Evolutionary conservation across 2,797 vertebrate genomes (phyloP).

Genomic region (Microctenopoma stevenorrisi): DNA sequence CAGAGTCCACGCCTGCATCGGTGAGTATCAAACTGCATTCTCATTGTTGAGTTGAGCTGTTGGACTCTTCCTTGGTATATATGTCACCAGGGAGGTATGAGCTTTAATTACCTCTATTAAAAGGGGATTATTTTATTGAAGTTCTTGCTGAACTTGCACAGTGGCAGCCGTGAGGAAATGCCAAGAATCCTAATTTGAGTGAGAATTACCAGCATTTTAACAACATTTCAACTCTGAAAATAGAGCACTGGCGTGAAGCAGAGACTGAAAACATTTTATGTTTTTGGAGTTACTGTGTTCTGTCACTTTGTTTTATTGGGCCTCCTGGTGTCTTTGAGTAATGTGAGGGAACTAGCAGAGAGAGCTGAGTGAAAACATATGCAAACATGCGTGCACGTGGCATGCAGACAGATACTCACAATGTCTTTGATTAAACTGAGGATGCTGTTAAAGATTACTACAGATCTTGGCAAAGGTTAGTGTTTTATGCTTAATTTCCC

Average conservation of each 20-base stretch:
- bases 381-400: slow-evolving; percentile 39
- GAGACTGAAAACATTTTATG: slow-evolving; percentile 53
- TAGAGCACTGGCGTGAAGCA: slow-evolving; percentile 37
- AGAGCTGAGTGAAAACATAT: slow-evolving; percentile 74
- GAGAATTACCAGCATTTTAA: slow-evolving; percentile 55
- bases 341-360: slow-evolving; percentile 62
- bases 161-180: slow-evolving; percentile 58
- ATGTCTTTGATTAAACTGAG: slow-evolving; percentile 39
- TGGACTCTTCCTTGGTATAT: slow-evolving; percentile 16
- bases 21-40: slow-evolving; percentile 82
- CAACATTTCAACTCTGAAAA: slow-evolving; percentile 21
- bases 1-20: slow-evolving; percentile 97
- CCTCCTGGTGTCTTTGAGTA: slow-evolving; percentile 72
- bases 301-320: slow-evolving; percentile 78
- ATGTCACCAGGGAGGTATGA: slow-evolving; percentile 39
- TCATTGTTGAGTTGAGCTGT: slow-evolving; percentile 1
- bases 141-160: slow-evolving; percentile 54
- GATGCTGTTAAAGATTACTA: slow-evolving; percentile 6
- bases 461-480: slow-evolving; percentile 14
- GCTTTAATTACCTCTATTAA: slow-evolving; percentile 45
- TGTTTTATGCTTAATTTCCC: slow-evolving; percentile 9
- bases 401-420: slow-evolving; percentile 33
- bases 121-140: slow-evolving; percentile 34
- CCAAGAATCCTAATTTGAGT: slow-evolving; percentile 55
- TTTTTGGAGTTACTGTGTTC: slow-evolving; percentile 66